Conservation (phyloP, 2,113 vertebrate genomes). For the Colossoma macropomum region DNA sequence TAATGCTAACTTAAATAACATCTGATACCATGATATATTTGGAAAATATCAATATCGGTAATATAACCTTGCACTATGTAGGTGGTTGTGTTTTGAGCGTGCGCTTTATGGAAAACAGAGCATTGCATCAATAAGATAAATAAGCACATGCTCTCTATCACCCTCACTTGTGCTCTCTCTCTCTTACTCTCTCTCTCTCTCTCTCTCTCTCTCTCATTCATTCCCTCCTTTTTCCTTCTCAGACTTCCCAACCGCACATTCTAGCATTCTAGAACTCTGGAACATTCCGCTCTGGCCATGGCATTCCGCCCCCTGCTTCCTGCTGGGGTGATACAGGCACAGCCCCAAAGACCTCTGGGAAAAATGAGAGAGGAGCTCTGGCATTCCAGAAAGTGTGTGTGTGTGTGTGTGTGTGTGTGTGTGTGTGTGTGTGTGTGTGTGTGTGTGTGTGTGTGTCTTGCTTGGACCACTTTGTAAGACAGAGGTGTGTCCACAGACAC, state of each 20-base stretch:
- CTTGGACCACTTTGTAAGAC: background rate
- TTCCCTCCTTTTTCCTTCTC: constrained; percentile 69
- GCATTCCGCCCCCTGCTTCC: constrained; percentile 80
- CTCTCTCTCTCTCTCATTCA: constrained; percentile 84
- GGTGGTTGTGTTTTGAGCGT: constrained; percentile 54
- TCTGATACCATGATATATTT: too few relatives aligned
- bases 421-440: background rate
- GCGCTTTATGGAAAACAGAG: constrained; percentile 78
- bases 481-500: background rate
- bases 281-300: constrained; percentile 88
- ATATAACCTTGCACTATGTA: background rate
- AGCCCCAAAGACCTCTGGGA: constrained; percentile 51
- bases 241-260: constrained; percentile 87
- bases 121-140: constrained; percentile 82
- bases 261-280: constrained; percentile 75
- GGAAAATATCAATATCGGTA: background rate
- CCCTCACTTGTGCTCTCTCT: background rate
- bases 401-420: background rate
- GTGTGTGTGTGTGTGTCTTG: background rate
- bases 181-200: constrained; percentile 83
- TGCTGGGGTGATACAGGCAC: constrained; percentile 56
- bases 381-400: background rate
- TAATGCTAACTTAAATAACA: too few relatives aligned
- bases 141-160: constrained; percentile 8
- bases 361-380: constrained; percentile 41